phyloP scores from a whole-genome alignment of 2,797 vertebrate genomes.

The Halcyon leucocephala region DNA sequence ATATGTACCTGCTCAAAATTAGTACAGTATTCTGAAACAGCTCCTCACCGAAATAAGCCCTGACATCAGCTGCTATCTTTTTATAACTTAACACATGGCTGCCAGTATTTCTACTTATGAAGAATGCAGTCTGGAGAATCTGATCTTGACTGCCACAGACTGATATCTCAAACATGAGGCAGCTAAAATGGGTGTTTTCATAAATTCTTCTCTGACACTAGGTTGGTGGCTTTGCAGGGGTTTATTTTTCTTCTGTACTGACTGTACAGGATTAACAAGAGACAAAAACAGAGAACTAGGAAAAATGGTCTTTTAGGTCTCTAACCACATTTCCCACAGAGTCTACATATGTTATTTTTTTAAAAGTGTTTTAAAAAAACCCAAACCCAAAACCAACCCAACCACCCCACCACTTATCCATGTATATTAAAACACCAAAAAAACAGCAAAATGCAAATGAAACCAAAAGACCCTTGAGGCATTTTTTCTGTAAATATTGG shows the following conservation, averaged over 20 bases:
- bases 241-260: background rate
- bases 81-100: slow-evolving; percentile 65
- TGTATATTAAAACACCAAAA: background rate
- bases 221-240: background rate
- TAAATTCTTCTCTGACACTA: background rate
- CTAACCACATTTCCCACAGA: slow-evolving; percentile 1
- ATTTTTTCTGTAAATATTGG: background rate
- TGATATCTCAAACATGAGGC: slow-evolving; percentile 18
- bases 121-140: slow-evolving; percentile 66
- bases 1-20: slow-evolving; percentile 51
- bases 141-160: slow-evolving; percentile 35
- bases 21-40: slow-evolving; percentile 33
- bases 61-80: slow-evolving; percentile 71
- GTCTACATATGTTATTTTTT: background rate
- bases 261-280: background rate
- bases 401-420: background rate
- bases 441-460: background rate
- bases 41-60: slow-evolving; percentile 47
- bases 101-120: slow-evolving; percentile 52
- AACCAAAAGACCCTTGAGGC: background rate
- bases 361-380: background rate
- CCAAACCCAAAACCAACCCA: background rate
- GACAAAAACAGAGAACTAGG: background rate
- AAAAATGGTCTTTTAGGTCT: slow-evolving; percentile 6
- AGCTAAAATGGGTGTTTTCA: slow-evolving; percentile 28